Base-by-base conservation (phyloP, 2,797 vertebrate genomes). In the Phalanger gymnotis region DNA sequence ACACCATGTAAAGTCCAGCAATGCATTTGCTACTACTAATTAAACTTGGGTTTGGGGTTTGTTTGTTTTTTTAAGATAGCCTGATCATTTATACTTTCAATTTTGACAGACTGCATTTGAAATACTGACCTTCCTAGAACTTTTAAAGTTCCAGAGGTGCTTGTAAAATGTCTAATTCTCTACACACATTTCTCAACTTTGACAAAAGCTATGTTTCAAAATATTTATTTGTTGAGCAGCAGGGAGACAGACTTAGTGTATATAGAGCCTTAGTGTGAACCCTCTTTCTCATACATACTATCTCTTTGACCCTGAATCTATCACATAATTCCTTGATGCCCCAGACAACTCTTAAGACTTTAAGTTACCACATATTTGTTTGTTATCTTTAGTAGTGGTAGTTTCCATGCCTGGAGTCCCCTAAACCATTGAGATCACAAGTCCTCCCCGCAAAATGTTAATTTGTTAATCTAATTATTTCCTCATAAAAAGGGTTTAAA, bases 1-100 rank as follows among this genome's bases (percentile, higher is more conserved):
- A 96, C n/a, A 81, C 40, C 97, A 94, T 25, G 96, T 96, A 0
- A 89, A 95, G 55, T 30, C n/a, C 51, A 97, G 54, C 54, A 57
- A 12, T 96, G 0, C 55, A n/a, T 95, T 89, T 57, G n/a, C 91
- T 96, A 90, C 53, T 91, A 94, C 61, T 97, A 93, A 90, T 95
- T 95, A 97, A 56, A 14, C 66, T 92, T 96, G 91, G 95, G 90
- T 47, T 40, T 73, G 61, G 61, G 61, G 61, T 66, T 61, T 61
- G 10, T 66, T 40, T 73, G 34, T 73, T 73, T 81, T n/a, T 93
- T 91, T 92, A 97, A 95, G 51, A 53, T 94, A 96, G 90, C 51
- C 58, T 28, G 91, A 11, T 95, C 53, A 92, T 56, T 95, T 94
- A 55, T 10, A 81, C 54, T 90, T 95, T 93, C 89, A 87, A 91